Conservation (phyloP, 1,140 invertebrate species). For the Meloidogyne hapla region DNA sequence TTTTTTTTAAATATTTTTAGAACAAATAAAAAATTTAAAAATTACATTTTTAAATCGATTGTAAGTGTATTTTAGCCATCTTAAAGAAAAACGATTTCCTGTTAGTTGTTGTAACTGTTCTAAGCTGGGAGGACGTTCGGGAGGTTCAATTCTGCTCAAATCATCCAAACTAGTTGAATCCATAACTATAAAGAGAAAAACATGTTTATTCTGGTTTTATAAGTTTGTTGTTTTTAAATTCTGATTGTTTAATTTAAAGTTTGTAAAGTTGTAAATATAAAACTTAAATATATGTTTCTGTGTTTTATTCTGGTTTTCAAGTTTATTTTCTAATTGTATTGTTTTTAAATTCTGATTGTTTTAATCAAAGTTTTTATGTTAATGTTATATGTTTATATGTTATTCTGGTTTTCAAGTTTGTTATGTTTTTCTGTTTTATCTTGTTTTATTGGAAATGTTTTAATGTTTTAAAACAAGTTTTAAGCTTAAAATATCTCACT, state of each 20-base stretch:
- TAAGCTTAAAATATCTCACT: neutral
- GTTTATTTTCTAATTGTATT: too few relatives aligned
- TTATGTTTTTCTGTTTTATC: too few relatives aligned
- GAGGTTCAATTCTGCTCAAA: constrained; percentile 49
- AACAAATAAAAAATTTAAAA: constrained; percentile 30
- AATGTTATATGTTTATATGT: too few relatives aligned
- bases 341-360: too few relatives aligned
- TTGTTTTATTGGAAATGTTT: too few relatives aligned
- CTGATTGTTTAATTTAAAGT: neutral
- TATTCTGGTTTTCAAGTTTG: too few relatives aligned
- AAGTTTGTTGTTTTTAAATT: neutral
- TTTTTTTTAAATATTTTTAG: constrained; percentile 21
- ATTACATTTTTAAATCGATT: constrained; percentile 57
- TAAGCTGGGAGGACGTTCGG: constrained; percentile 51
- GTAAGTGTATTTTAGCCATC: constrained; percentile 61
- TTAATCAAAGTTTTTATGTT: too few relatives aligned
- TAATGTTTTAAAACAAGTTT: too few relatives aligned
- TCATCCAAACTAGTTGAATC: constrained; percentile 46
- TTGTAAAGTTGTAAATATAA: too few relatives aligned
- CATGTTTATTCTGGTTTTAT: neutral
- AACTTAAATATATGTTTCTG: too few relatives aligned
- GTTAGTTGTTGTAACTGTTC: constrained; percentile 40
- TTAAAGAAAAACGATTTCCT: constrained; percentile 45
- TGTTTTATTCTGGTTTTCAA: too few relatives aligned
- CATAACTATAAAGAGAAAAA: constrained; percentile 39